These are phyloP conservation scores for Columba guinea DNA, from an alignment of 2,797 vertebrate species.

Conservation along the genomic window DNA sequence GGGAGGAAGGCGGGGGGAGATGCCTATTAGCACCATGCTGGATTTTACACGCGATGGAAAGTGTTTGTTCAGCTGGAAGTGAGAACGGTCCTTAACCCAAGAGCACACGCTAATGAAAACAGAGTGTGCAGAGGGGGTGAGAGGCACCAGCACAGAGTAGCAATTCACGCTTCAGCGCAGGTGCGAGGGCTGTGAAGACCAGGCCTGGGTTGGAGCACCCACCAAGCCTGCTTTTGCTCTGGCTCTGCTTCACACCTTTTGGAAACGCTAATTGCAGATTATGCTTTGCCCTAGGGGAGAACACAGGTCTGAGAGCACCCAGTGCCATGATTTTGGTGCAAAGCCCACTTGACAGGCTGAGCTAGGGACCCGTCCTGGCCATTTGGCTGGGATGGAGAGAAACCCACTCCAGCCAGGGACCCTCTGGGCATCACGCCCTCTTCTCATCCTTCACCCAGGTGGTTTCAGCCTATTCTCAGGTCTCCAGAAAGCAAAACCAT, in stretches of 20 bases:
- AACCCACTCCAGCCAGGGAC: neutral
- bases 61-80: constrained; percentile 73
- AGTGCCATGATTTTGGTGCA: neutral
- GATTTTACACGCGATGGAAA: constrained; percentile 53
- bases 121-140: neutral
- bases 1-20: neutral
- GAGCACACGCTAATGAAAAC: constrained; percentile 58
- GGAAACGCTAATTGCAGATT: constrained; percentile 29
- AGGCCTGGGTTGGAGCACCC: constrained; percentile 8
- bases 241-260: constrained; percentile 31
- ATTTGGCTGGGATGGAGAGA: neutral
- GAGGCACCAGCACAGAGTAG: constrained; percentile 47
- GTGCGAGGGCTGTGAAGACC: constrained; percentile 8
- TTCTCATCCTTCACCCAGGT: neutral
- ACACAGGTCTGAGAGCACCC: neutral
- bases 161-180: constrained; percentile 19
- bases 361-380: neutral
- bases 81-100: constrained; percentile 40
- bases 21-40: constrained; percentile 60
- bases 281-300: neutral
- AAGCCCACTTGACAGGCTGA: neutral
- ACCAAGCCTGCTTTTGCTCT: neutral
- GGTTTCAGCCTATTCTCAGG: neutral
- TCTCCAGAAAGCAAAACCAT: neutral
- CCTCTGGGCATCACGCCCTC: neutral